These are phyloP conservation scores for Danionella cerebrum DNA, from an alignment of 2,113 vertebrate species.

Conservation along the genomic window DNA sequence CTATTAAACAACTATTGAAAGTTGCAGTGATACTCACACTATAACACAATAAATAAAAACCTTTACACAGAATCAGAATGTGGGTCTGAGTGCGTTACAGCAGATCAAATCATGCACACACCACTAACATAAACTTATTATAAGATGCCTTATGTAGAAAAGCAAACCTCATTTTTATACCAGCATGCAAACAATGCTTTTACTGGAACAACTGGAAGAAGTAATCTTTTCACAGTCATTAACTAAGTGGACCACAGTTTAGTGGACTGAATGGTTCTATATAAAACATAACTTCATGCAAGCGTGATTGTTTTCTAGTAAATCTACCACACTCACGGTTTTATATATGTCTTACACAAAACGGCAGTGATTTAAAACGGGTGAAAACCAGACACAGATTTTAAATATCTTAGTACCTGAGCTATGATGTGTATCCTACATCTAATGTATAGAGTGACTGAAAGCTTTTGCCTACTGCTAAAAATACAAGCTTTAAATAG, in stretches of 20 bases:
- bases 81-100: neutral
- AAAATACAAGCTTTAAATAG: neutral
- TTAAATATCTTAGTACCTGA: neutral
- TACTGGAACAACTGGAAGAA: no score
- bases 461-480: neutral
- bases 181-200: constrained; percentile 53
- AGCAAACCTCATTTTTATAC: constrained; percentile 44
- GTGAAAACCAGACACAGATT: neutral
- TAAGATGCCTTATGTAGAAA: constrained; percentile 32
- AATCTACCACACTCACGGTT: neutral
- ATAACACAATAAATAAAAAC: neutral
- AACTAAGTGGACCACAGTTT: no score
- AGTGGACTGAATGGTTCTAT: neutral
- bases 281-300: neutral
- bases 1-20: neutral
- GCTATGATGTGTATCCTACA: neutral
- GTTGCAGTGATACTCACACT: neutral
- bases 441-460: constrained; percentile 1
- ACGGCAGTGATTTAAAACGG: neutral
- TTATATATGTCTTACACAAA: neutral
- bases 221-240: no score
- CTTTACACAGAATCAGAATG: no score
- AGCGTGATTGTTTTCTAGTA: neutral
- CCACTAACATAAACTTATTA: neutral
- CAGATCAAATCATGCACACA: constrained; percentile 15